These are phyloP conservation scores for Sceliomorpha sp. DNA, from an alignment of 2,888 invertebrate genomes.

Conservation along the genomic window DNA sequence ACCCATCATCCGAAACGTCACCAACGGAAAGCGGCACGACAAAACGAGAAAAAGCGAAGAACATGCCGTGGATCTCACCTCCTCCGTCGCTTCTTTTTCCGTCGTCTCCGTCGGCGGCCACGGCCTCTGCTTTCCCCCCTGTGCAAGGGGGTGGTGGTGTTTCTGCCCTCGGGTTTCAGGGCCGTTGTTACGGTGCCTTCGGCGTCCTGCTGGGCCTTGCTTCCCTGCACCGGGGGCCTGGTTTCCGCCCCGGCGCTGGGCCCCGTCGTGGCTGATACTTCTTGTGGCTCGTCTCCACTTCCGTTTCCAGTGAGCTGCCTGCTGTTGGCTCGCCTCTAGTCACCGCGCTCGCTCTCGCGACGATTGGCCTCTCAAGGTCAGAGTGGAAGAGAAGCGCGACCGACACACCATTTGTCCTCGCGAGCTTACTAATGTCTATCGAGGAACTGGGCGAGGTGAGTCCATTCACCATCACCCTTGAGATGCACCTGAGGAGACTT, in stretches of 20 bases:
- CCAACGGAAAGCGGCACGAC: too few species aligned
- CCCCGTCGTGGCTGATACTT: conserved; percentile 75
- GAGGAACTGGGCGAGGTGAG: conserved; percentile 56
- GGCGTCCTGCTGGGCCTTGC: conserved; percentile 58
- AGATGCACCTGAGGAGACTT: conserved; percentile 51
- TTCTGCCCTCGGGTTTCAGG: conserved; percentile 73
- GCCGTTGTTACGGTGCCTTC: conserved; percentile 76
- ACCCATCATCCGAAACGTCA: too few species aligned
- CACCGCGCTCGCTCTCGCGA: conserved; percentile 65
- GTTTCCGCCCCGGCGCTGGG: conserved; percentile 77
- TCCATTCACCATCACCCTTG: conserved; percentile 72
- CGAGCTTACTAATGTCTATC: conserved; percentile 52
- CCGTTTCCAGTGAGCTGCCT: conserved; percentile 55
- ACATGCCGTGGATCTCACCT: conserved; percentile 55
- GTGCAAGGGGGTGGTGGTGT: conserved; percentile 73
- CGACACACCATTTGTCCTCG: conserved; percentile 52
- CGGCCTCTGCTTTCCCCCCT: conserved; percentile 74
- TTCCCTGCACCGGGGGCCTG: conserved; percentile 79
- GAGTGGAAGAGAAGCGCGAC: conserved; percentile 38
- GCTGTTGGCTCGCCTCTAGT: conserved; percentile 63
- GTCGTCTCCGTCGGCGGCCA: conserved; percentile 77
- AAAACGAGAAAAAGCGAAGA: too few species aligned
- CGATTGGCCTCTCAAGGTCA: conserved; percentile 51
- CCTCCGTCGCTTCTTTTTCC: conserved; percentile 79
- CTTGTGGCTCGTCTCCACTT: conserved; percentile 49